These are phyloP conservation scores for Tuberolachnus salignus DNA, from an alignment of 2,888 invertebrate genomes.

Conservation along the genomic window DNA sequence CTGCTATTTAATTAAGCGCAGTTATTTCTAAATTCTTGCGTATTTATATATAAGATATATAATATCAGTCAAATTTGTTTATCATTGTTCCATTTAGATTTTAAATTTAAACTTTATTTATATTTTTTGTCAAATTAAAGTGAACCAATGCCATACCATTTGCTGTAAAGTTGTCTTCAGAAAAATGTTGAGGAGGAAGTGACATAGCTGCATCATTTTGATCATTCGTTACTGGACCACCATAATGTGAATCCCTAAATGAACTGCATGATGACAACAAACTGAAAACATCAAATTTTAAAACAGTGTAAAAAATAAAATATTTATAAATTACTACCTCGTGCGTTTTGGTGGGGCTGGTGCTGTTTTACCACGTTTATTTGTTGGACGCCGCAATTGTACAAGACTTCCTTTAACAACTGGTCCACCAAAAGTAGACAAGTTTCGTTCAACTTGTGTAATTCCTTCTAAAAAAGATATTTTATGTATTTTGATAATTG, in stretches of 20 bases:
- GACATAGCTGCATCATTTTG: slow-evolving; percentile 53
- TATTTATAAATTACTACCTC: slow-evolving; percentile 67
- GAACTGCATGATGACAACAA: slow-evolving; percentile 83
- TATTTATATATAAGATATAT: no score
- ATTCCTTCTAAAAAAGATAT: slow-evolving; percentile 38
- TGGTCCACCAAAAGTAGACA: slow-evolving; percentile 70
- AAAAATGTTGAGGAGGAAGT: slow-evolving; percentile 47
- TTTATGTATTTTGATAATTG: background rate
- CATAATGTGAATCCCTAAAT: slow-evolving; percentile 81
- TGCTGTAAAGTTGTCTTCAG: slow-evolving; percentile 60
- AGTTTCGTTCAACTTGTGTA: slow-evolving; percentile 63
- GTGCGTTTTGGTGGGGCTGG: slow-evolving; percentile 95
- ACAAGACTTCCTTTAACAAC: slow-evolving; percentile 71
- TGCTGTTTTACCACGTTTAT: slow-evolving; percentile 89
- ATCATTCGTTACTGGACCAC: slow-evolving; percentile 68
- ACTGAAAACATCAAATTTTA: slow-evolving; percentile 65
- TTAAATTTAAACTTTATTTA: background rate
- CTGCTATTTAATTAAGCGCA: no score
- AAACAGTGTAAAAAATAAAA: no score
- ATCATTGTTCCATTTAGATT: background rate
- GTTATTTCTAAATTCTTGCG: no score
- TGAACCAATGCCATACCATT: slow-evolving; percentile 58
- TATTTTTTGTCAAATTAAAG: background rate
- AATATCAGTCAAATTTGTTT: no score
- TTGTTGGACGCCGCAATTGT: slow-evolving; percentile 84